Percentiles rank a stretch among this genome's conserved stretches.
Evolutionary conservation across 2,888 invertebrate species (phyloP).

Genomic region (Troides oblongomaculatus): DNA sequence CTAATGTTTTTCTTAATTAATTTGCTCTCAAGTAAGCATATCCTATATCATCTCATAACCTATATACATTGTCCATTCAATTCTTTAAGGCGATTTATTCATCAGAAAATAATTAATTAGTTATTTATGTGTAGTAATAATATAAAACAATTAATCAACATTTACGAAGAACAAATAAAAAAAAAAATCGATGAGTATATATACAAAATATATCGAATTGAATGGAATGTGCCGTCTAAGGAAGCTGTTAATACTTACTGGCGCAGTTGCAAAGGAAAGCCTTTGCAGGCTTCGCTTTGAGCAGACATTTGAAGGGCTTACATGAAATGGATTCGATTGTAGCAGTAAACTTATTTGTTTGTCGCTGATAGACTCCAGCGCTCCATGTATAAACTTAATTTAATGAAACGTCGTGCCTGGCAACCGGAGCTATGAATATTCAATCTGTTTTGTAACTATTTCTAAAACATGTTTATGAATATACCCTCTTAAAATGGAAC

Average conservation of each 20-base stretch:
- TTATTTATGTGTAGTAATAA: too few species aligned
- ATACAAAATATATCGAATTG: neutral
- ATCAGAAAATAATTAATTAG: too few species aligned
- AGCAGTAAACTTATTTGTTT: constrained; percentile 72
- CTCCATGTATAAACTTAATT: constrained; percentile 39
- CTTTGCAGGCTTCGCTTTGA: constrained; percentile 66
- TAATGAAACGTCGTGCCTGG: constrained; percentile 32
- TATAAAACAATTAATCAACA: neutral
- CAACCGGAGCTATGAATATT: neutral
- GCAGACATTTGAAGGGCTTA: constrained; percentile 61
- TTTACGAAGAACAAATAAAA: neutral
- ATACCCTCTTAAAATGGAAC: neutral
- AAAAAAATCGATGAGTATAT: neutral
- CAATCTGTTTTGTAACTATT: too few species aligned
- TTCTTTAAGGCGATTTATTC: too few species aligned
- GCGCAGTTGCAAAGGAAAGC: constrained; percentile 52
- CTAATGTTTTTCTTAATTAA: too few species aligned
- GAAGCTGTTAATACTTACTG: constrained; percentile 24
- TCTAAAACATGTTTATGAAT: too few species aligned
- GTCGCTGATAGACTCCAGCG: constrained; percentile 61
- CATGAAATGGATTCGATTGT: constrained; percentile 61
- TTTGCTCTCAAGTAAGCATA: too few species aligned
- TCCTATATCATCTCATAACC: too few species aligned
- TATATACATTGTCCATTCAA: too few species aligned
- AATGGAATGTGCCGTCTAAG: constrained; percentile 15